These are phyloP conservation scores for Macropodus opercularis DNA, from an alignment of 2,797 vertebrate species.

Conservation along the genomic window DNA sequence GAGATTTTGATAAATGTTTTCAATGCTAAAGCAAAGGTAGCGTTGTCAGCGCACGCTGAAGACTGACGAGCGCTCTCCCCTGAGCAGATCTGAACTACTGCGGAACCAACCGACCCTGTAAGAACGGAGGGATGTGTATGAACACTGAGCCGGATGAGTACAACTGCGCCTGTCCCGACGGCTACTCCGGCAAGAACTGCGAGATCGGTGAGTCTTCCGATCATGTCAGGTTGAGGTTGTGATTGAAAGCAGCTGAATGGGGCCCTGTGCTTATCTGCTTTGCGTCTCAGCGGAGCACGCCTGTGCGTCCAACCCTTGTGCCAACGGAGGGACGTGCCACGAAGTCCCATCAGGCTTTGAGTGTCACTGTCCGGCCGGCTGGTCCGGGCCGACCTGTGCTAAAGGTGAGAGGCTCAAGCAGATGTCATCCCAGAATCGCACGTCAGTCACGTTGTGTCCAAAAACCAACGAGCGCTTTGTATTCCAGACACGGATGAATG, in stretches of 20 bases:
- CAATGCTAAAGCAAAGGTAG: no score
- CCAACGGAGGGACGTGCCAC: constrained; percentile 92
- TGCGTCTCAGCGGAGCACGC: constrained; percentile 87
- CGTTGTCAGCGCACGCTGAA: no score
- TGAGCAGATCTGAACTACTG: constrained; percentile 94
- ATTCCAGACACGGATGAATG: constrained; percentile 93
- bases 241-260: no score
- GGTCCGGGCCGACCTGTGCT: constrained; percentile 94
- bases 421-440: no score
- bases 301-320: constrained; percentile 94
- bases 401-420: constrained; percentile 77
- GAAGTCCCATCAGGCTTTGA: constrained; percentile 91
- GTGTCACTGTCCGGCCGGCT: constrained; percentile 92
- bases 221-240: no score
- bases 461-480: background rate
- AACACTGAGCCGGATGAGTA: constrained; percentile 94
- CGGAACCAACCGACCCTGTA: constrained; percentile 92
- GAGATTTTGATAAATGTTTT: background rate
- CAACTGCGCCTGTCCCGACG: constrained; percentile 89
- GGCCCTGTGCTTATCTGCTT: no score
- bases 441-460: no score
- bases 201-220: constrained; percentile 85
- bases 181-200: constrained; percentile 95
- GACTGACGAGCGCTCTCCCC: background rate
- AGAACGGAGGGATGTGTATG: constrained; percentile 92